Conservation (phyloP, 1,140 invertebrate species). For the Aradophagus sp. region DNA sequence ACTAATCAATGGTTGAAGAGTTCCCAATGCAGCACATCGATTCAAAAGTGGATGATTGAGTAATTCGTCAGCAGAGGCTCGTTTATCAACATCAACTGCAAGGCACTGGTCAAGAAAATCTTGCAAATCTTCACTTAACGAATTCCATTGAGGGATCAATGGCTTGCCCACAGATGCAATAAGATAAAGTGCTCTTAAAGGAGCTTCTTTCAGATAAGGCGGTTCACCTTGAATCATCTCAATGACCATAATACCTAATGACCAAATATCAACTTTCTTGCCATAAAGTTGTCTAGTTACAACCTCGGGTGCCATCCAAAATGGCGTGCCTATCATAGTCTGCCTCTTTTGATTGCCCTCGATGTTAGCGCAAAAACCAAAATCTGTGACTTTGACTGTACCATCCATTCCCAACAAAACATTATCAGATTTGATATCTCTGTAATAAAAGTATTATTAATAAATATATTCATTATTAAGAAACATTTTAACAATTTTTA, state of each 20-base stretch:
- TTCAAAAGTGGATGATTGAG: conserved; percentile 92
- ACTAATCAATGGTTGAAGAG: conserved; percentile 91
- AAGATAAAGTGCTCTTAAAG: conserved; percentile 93
- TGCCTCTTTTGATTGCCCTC: conserved; percentile 94
- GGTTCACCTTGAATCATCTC: conserved; percentile 99
- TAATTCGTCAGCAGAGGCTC: conserved; percentile 89
- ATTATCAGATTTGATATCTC: conserved; percentile 98
- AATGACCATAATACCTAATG: conserved; percentile 96
- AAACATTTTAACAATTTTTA: too few relatives aligned
- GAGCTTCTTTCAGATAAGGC: conserved; percentile 82
- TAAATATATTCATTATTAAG: too few relatives aligned
- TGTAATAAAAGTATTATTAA: conserved; percentile 46
- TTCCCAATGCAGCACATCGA: conserved; percentile 87
- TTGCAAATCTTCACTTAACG: conserved; percentile 83
- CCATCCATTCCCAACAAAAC: conserved; percentile 97
- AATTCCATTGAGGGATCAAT: conserved; percentile 88
- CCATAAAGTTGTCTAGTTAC: conserved; percentile 89
- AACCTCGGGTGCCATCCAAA: conserved; percentile 92
- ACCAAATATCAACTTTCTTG: conserved; percentile 97
- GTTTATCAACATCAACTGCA: conserved; percentile 91
- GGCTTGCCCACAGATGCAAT: conserved; percentile 96
- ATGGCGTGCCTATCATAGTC: conserved; percentile 95
- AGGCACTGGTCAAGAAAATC: conserved; percentile 94
- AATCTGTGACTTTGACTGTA: conserved; percentile 97
- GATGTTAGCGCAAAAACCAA: conserved; percentile 96